Percentiles rank a stretch among this genome's conserved stretches.
These are phyloP conservation scores for Drosophila burlai DNA, from an alignment of 1,140 invertebrate genomes.

Conservation along the genomic window DNA sequence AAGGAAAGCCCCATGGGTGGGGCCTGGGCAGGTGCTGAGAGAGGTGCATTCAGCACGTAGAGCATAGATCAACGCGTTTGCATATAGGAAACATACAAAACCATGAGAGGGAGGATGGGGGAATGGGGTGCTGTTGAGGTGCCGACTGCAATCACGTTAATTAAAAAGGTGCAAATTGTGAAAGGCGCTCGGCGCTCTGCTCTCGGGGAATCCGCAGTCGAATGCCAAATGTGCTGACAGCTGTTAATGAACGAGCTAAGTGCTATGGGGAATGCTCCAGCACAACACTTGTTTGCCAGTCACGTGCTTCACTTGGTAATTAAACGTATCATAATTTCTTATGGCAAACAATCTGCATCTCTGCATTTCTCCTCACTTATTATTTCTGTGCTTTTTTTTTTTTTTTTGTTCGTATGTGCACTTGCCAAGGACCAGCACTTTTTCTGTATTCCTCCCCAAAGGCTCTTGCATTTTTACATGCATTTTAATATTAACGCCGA, in stretches of 20 bases:
- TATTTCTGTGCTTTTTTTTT: neutral
- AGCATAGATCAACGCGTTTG: constrained; percentile 74
- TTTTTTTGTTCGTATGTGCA: constrained; percentile 18
- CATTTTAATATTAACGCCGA: constrained; percentile 80
- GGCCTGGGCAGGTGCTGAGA: constrained; percentile 32
- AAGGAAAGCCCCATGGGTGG: constrained; percentile 24
- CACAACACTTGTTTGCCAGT: constrained; percentile 58
- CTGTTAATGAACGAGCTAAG: constrained; percentile 81
- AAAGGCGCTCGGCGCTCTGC: constrained; percentile 53
- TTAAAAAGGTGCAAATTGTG: constrained; percentile 85
- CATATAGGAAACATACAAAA: constrained; percentile 34
- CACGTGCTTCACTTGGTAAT: constrained; percentile 80
- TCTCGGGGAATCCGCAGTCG: constrained; percentile 49
- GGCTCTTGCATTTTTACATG: constrained; percentile 74
- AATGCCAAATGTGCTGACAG: constrained; percentile 81
- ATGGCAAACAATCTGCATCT: constrained; percentile 54
- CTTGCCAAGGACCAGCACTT: constrained; percentile 12
- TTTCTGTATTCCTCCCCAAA: constrained; percentile 29
- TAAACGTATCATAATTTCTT: constrained; percentile 84
- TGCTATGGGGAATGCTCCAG: constrained; percentile 25
- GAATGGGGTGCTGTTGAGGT: constrained; percentile 28
- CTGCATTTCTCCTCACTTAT: neutral
- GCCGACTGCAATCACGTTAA: constrained; percentile 84
- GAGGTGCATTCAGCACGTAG: constrained; percentile 76
- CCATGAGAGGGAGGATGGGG: neutral